Percentiles rank a stretch among this genome's conserved stretches.
Conservation (phyloP, 2,797 vertebrate genomes). For the Hyperoplus immaculatus region DNA sequence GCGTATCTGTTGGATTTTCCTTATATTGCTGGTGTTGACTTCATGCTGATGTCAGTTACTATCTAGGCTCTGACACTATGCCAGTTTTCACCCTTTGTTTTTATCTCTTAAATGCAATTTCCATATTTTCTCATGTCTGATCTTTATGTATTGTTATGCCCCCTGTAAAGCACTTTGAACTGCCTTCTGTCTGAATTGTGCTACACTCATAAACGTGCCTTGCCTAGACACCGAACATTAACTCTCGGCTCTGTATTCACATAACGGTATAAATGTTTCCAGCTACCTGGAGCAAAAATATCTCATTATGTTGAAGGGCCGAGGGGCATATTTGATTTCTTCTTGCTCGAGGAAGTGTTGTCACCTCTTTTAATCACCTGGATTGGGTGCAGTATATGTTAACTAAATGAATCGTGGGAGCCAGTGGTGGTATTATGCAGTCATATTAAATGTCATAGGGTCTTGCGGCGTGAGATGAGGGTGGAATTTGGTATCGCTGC, state of each 20-base stretch:
- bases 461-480: slow-evolving; percentile 9
- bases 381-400: slow-evolving; percentile 16
- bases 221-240: neutral
- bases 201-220: no score
- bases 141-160: no score
- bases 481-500: slow-evolving; percentile 23
- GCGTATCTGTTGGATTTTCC: neutral
- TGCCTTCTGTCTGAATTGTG: no score
- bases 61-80: no score
- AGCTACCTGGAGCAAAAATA: neutral
- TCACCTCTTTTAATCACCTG: slow-evolving; percentile 26
- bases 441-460: slow-evolving; percentile 36
- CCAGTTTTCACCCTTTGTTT: no score
- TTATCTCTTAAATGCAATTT: no score
- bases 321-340: slow-evolving; percentile 27
- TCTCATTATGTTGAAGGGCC: neutral
- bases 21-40: neutral
- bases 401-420: slow-evolving; percentile 28
- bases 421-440: slow-evolving; percentile 25
- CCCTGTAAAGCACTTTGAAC: no score
- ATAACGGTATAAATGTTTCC: neutral
- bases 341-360: neutral
- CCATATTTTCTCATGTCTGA: no score
- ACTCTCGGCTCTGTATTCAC: neutral
- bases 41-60: no score